Evolutionary conservation across 2,888 invertebrate species (phyloP).

Genomic region (Lamellibrachia satsuma): DNA sequence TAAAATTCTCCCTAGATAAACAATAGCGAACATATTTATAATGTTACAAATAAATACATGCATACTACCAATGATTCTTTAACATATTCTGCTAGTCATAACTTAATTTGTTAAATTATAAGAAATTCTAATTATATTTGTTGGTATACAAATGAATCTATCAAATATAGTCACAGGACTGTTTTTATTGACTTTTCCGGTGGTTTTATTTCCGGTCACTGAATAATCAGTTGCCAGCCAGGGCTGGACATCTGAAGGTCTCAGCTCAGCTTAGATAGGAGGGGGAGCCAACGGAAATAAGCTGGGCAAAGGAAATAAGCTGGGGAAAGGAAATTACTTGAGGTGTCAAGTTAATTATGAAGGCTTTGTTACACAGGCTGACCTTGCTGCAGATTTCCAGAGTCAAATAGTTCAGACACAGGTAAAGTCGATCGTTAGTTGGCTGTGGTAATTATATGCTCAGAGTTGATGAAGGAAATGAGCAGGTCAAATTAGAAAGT

Average conservation of each 20-base stretch:
- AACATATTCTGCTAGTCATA: neutral
- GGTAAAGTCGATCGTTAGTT: neutral
- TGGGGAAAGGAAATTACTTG: neutral
- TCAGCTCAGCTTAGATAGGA: neutral
- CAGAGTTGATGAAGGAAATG: neutral
- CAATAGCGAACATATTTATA: neutral
- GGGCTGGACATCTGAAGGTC: neutral
- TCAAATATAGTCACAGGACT: neutral
- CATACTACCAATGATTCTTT: neutral
- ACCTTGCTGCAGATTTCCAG: neutral
- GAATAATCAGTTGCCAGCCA: neutral
- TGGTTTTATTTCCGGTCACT: neutral
- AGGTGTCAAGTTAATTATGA: conserved; percentile 17
- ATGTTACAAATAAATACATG: neutral
- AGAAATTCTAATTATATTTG: neutral
- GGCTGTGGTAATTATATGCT: neutral
- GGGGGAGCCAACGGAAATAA: neutral
- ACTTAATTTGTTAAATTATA: neutral
- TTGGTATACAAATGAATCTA: neutral
- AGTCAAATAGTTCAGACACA: neutral
- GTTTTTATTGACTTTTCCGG: neutral
- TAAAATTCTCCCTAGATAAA: neutral
- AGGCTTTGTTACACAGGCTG: neutral
- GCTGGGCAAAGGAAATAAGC: neutral
- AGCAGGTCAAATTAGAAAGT: neutral